Conservation (phyloP, 2,797 vertebrate genomes). For the Parambassis ranga region DNA sequence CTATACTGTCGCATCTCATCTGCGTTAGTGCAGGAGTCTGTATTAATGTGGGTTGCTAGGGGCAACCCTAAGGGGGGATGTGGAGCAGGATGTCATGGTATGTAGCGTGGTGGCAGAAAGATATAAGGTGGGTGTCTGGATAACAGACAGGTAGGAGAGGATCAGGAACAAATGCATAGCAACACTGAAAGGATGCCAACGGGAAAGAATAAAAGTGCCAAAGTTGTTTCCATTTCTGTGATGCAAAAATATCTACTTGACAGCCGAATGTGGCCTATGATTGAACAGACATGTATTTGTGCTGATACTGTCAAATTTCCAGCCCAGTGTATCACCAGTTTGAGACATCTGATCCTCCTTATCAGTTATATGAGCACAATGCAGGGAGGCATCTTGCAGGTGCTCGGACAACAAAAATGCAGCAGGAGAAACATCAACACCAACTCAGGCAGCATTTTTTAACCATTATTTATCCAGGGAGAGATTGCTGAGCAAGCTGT, state of each 20-base stretch:
- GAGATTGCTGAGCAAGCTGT: slow-evolving; percentile 40
- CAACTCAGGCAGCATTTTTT: slow-evolving; percentile 9
- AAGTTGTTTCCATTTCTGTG: neutral
- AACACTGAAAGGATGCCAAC: neutral
- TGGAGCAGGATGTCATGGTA: neutral
- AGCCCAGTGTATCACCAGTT: neutral
- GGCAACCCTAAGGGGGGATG: slow-evolving; percentile 3
- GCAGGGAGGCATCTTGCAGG: neutral
- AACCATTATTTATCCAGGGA: slow-evolving; percentile 31
- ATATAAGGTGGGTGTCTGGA: neutral
- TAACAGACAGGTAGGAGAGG: slow-evolving; percentile 7
- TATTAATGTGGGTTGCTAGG: slow-evolving; percentile 9
- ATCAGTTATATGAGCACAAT: neutral
- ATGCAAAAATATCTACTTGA: slow-evolving; percentile 2
- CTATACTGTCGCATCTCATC: slow-evolving; percentile 12
- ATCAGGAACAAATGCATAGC: neutral
- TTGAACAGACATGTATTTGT: neutral
- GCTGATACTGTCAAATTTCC: slow-evolving; percentile 1
- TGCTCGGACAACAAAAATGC: slow-evolving; percentile 10
- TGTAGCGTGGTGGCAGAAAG: neutral
- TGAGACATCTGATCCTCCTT: neutral
- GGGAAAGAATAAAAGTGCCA: neutral
- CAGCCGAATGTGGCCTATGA: neutral
- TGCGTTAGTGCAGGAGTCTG: neutral
- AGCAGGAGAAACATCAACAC: slow-evolving; percentile 16